Conservation (phyloP, 2,113 vertebrate species). For the Megaceryle torquata region DNA sequence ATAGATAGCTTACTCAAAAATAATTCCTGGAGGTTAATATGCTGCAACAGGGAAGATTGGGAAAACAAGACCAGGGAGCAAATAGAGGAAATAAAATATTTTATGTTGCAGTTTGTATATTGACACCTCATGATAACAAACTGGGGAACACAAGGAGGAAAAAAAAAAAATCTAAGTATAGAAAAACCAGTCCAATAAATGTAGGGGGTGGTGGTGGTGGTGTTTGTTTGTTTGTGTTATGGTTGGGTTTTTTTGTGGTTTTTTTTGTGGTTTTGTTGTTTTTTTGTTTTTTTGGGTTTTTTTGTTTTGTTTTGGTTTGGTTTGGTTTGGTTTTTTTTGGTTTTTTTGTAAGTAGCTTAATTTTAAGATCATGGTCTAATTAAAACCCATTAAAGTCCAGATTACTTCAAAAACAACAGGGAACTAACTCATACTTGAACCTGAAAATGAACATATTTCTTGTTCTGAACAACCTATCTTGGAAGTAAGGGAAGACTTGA, state of each 20-base stretch:
- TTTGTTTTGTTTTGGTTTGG: too few species aligned
- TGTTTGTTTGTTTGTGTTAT: too few species aligned
- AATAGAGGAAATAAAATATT: background rate
- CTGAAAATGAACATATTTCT: background rate
- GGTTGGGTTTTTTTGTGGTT: too few species aligned
- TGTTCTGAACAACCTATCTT: background rate
- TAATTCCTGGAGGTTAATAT: background rate
- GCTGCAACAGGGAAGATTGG: background rate
- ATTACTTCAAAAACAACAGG: background rate
- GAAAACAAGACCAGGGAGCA: background rate
- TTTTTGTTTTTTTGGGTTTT: too few species aligned
- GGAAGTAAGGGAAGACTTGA: background rate
- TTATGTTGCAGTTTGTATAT: background rate
- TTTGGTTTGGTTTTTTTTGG: too few species aligned
- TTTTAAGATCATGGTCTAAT: background rate
- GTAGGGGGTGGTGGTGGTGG: too few species aligned
- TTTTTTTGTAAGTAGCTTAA: background rate
- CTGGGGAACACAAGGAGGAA: background rate
- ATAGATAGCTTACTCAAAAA: background rate
- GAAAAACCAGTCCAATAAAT: background rate
- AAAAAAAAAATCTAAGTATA: background rate
- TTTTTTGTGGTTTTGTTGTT: background rate
- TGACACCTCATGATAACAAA: background rate
- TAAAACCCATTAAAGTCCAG: fast-evolving
- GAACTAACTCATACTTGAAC: background rate